Evolutionary conservation across 2,113 vertebrate species (phyloP).

Genomic region (Microcebus ravelobensis): DNA sequence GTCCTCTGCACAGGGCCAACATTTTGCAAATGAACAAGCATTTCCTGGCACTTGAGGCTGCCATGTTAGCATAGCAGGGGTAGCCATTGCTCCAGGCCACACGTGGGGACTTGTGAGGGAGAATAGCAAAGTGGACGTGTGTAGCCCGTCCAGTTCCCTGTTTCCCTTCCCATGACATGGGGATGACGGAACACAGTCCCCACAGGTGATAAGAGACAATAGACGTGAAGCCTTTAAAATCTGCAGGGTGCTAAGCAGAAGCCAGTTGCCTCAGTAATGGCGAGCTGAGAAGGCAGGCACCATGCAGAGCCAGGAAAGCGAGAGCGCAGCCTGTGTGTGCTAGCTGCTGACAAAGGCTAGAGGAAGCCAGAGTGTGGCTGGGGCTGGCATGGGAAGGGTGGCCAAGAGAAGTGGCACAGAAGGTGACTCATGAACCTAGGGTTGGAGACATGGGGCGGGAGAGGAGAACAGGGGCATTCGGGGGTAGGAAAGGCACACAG

Average conservation of each 20-base stretch:
- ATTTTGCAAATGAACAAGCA: neutral
- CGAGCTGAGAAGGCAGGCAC: neutral
- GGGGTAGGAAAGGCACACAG: neutral
- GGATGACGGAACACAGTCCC: neutral
- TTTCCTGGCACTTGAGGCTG: neutral
- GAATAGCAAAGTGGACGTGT: neutral
- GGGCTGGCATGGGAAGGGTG: neutral
- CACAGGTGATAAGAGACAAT: too few relatives aligned
- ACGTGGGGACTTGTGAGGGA: neutral
- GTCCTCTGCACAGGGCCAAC: neutral
- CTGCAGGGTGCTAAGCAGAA: neutral
- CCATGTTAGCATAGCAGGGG: neutral
- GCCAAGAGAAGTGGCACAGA: neutral
- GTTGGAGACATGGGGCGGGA: neutral
- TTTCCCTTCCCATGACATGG: neutral
- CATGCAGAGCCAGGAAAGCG: neutral
- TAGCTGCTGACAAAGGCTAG: neutral
- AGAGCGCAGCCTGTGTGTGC: fast-evolving
- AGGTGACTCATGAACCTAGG: neutral
- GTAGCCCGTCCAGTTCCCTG: neutral
- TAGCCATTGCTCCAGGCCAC: neutral
- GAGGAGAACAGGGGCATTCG: neutral
- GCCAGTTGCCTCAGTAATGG: neutral
- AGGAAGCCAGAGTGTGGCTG: neutral
- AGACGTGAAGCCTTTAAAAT: neutral